These are phyloP conservation scores for Tapera naevia DNA, from an alignment of 2,797 vertebrate genomes.

Conservation along the genomic window DNA sequence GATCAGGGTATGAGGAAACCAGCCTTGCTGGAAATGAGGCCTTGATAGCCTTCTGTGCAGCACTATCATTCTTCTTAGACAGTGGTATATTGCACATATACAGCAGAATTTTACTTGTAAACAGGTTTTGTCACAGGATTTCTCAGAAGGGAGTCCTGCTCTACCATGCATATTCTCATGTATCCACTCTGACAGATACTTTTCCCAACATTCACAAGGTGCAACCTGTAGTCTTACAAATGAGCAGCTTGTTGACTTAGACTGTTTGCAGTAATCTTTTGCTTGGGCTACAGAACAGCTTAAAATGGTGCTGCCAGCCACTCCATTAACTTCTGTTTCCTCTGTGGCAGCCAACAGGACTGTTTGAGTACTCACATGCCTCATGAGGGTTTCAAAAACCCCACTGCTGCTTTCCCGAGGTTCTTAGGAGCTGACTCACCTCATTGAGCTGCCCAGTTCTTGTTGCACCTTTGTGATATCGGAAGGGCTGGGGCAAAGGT, in stretches of 20 bases:
- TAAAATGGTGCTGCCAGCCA: neutral
- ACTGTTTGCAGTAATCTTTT: neutral
- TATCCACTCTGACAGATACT: neutral
- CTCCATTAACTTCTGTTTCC: neutral
- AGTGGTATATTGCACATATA: neutral
- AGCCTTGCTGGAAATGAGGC: neutral
- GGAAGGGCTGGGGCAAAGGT: constrained; percentile 29
- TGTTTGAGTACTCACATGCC: neutral
- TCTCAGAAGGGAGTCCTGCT: neutral
- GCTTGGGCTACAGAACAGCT: neutral
- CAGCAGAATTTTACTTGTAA: neutral
- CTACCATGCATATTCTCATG: neutral
- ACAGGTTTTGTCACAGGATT: neutral
- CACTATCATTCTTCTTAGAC: neutral
- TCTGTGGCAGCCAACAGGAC: neutral
- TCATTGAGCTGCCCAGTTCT: neutral
- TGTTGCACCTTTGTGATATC: neutral
- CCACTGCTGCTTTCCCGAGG: neutral
- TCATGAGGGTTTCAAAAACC: neutral
- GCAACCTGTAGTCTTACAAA: neutral
- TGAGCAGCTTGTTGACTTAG: neutral
- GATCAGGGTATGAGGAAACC: neutral
- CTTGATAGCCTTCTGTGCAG: neutral
- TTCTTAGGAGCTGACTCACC: neutral
- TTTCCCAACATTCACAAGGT: neutral